Base-by-base conservation (phyloP, 35 echinoderm and acorn worm species). In the Ptychodera flava region DNA sequence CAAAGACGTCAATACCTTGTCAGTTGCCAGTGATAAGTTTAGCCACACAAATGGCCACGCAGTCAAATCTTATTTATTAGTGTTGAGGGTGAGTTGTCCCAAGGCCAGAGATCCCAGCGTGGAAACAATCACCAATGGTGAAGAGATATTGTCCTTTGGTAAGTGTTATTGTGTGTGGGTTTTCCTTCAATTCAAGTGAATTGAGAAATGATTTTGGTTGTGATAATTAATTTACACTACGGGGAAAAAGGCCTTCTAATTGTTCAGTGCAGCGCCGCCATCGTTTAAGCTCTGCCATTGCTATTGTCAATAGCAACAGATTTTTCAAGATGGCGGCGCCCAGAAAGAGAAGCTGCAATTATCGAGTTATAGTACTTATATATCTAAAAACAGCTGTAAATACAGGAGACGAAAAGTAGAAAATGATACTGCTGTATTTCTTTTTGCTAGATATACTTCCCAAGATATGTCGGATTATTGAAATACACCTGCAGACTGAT, bases 11-110 rank as follows among this genome's bases (percentile, higher is more conserved):
- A 52, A 64, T 64, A 64, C 80, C 77, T 33, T 97, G 33, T 88
- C 87, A 30, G 76, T 97, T 32, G 85, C 87, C 33, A 92, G 95
- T 87, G 80, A 85, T 52, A 85, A 82, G 16, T 84, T 97, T 37
- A 90, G 87, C 35, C 84, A 85, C 15, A 91, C 90, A 38, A 97
- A 97, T 75, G 95, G 95, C 28, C 95, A 97, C 38, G 89, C 92
- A 0, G 87, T 89, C 85, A 93, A 91, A 77, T 93, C 95, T 1
- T 97, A 91, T 80, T 32, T 93, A 38, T 85, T 97, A 16, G 90
- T 93, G n/a, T 79, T 97, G 27, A 91, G 88, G 79, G 95, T 90
- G 1, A 79, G 86, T 6, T 93, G 87, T 84, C 92, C 33, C 30
- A 31, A 32, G 0, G 6, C 32, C 33, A 83, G 1, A 2, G 14